Conservation (phyloP, 2,797 vertebrate genomes). For the Furcifer pardalis region DNA sequence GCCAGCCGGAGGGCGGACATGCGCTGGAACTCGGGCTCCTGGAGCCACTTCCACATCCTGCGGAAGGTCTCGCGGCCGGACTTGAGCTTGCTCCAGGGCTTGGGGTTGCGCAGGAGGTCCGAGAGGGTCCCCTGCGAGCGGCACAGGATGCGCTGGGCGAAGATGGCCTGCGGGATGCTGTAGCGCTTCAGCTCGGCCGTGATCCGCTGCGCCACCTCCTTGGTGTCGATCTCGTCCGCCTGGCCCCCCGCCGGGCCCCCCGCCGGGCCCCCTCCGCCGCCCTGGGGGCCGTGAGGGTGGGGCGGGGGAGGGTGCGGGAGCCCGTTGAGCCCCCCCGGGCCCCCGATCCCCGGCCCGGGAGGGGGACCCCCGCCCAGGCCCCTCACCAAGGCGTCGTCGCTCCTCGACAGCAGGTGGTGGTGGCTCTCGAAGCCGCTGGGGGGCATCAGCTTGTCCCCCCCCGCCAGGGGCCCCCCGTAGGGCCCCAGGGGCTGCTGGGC, state of each 20-base stretch:
- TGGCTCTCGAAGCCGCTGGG: constrained; percentile 59
- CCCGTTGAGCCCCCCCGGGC: too few relatives aligned
- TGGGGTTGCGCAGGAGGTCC: constrained; percentile 96
- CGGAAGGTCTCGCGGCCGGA: constrained; percentile 97
- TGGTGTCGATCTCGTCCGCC: constrained; percentile 97
- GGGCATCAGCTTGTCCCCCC: constrained; percentile 87
- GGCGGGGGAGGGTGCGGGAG: too few relatives aligned
- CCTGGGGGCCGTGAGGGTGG: constrained; percentile 80
- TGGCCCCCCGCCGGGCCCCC: constrained; percentile 93
- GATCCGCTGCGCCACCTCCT: constrained; percentile 96
- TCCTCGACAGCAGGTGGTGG: constrained; percentile 82
- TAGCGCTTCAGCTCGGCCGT: constrained; percentile 97
- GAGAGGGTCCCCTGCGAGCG: constrained; percentile 97
- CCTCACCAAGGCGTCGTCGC: constrained; percentile 88
- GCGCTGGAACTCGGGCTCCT: constrained; percentile 97
- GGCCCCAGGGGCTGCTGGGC: constrained; percentile 86
- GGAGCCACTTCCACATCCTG: constrained; percentile 99
- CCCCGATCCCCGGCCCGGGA: constrained; percentile 86
- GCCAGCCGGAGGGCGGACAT: constrained; percentile 97
- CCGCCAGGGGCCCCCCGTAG: constrained; percentile 91
- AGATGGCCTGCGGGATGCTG: constrained; percentile 98
- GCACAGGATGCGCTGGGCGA: constrained; percentile 97
- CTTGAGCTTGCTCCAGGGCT: constrained; percentile 99
- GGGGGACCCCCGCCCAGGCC: constrained; percentile 87
- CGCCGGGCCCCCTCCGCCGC: constrained; percentile 86